Evolutionary conservation across 2,113 vertebrate genomes (phyloP).

Genomic region (Chaetorhynchus papuensis): DNA sequence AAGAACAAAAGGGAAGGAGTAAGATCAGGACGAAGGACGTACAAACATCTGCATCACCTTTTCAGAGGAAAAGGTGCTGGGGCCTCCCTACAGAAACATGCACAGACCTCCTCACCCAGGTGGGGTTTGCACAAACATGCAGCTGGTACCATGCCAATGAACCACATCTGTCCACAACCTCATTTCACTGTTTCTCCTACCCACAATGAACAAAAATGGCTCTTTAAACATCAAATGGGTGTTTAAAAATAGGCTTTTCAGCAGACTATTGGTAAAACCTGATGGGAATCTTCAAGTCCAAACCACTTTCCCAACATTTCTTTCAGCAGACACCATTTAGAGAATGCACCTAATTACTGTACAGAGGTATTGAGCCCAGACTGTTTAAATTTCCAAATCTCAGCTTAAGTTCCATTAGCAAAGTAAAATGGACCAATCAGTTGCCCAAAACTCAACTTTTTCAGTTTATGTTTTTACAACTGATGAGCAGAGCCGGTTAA

Average conservation of each 20-base stretch:
- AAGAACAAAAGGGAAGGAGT: conserved; percentile 36
- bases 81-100: conserved; percentile 53
- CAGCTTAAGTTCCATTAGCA: neutral
- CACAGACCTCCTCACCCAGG: conserved; percentile 13
- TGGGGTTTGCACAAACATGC: neutral
- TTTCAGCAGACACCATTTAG: neutral
- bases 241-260: conserved; percentile 4
- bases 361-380: neutral
- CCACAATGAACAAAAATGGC: neutral
- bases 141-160: conserved; percentile 30
- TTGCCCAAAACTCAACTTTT: neutral
- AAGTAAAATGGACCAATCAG: neutral
- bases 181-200: neutral
- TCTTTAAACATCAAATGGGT: neutral
- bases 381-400: neutral
- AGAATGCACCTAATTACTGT: neutral
- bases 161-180: neutral
- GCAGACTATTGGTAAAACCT: neutral
- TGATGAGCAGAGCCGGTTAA: neutral
- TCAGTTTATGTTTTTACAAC: neutral
- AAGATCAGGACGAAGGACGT: neutral
- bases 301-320: neutral
- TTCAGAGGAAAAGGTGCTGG: conserved; percentile 10
- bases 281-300: neutral
- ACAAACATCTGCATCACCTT: conserved; percentile 22